A percentile compares a stretch with the other conserved stretches of the same genome.
Conservation (phyloP, 2,888 invertebrate species). For the Eristalis intricaria region DNA sequence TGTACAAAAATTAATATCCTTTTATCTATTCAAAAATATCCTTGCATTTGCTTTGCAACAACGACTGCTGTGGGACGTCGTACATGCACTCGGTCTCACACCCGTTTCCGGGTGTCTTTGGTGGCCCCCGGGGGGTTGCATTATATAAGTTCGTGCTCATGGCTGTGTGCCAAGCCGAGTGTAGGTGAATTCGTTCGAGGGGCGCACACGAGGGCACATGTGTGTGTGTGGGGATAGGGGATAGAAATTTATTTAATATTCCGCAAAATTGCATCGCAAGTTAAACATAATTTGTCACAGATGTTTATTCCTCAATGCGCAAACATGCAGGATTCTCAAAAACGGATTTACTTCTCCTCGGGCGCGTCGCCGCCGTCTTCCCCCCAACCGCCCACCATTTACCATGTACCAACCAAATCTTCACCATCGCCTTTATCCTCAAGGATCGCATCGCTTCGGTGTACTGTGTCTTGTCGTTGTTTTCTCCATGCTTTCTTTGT, state of each 20-base stretch:
- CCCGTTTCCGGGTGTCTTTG: neutral
- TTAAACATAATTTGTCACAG: constrained; percentile 72
- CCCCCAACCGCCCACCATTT: too few species aligned
- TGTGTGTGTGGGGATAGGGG: neutral
- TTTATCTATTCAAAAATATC: constrained; percentile 47
- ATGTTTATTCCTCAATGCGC: constrained; percentile 71
- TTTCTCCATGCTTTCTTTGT: neutral
- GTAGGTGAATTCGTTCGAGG: neutral
- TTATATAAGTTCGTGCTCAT: constrained; percentile 24
- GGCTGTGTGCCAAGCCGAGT: too few species aligned
- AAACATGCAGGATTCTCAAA: constrained; percentile 67
- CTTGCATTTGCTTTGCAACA: constrained; percentile 10
- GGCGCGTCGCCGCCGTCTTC: neutral
- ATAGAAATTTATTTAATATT: constrained; percentile 63
- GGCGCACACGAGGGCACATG: neutral
- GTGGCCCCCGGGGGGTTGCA: constrained; percentile 10
- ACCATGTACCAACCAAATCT: neutral
- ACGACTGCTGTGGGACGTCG: constrained; percentile 10
- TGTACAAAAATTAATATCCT: constrained; percentile 53
- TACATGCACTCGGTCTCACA: constrained; percentile 12
- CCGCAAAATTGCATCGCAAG: constrained; percentile 71
- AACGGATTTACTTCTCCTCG: constrained; percentile 35
- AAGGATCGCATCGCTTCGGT: constrained; percentile 44
- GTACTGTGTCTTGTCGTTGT: constrained; percentile 17
- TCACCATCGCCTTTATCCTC: constrained; percentile 39